Base-by-base conservation (phyloP, 2,797 vertebrate genomes). In the Paedocypris micromegethes region DNA sequence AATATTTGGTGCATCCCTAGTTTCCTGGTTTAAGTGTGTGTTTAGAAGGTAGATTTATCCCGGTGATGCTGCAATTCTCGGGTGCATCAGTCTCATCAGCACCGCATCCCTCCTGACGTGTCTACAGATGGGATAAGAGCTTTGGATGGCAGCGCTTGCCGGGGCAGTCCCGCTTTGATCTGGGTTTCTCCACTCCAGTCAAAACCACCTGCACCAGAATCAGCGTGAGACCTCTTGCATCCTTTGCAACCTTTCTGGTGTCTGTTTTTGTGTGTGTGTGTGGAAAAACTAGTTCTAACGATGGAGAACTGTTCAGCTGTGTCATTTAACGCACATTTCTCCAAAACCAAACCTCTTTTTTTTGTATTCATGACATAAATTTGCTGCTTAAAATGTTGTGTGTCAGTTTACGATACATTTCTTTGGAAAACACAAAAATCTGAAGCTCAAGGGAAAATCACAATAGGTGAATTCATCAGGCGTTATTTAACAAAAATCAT, bases 61-160 rank as follows among this genome's bases (percentile, higher is more conserved):
- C n/a, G 41, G 50, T 9, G 66, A 68, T 60, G 54, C 39, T 5
- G 40, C n/a, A 9, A 50, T 67, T 53, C 38, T 53, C 50, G 3
- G 2, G 42, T n/a, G 47, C 7, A 3, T 3, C 3, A 8, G 55
- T 51, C 43, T 65, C n/a, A 43, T 59, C 43, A 38, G 56, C 70
- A 56, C 64, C 51, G 39, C 42, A 52, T 23, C 53, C 64, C 64
- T 61, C 53, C 70, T 58, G 41, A 45, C 64, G 53, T 2, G 37
- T 72, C 58, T 45, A 55, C 47, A 62, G 65, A 72, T 67, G 46
- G 64, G 48, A 68, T 68, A 54, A 73, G 44, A 9, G 53, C 7
- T 64, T 63, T 56, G 64, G 53, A 61, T 61, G 44, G 51, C 43
- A 38, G 39, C 6, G 42, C 6, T 49, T 67, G 47, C 42, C 38